These are phyloP conservation scores for Musca domestica DNA, from an alignment of 1,140 invertebrate species.

Conservation along the genomic window DNA sequence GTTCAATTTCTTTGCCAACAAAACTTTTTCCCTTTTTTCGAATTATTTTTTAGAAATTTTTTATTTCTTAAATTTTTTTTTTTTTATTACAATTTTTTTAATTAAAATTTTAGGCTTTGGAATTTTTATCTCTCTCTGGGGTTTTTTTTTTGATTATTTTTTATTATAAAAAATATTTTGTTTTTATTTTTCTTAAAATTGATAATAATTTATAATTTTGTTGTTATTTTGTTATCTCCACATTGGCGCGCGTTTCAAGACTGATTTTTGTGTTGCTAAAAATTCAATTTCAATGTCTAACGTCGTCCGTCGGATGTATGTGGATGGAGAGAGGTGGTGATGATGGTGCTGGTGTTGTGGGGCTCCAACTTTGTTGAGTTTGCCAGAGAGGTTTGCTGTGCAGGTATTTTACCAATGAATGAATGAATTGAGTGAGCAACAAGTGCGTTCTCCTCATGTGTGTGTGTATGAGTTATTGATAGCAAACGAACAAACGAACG, in stretches of 20 bases:
- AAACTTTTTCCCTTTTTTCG: no score
- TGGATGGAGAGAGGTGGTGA: no score
- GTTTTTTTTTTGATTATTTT: neutral
- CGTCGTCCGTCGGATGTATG: no score
- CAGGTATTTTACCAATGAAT: no score
- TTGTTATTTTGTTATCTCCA: conserved; percentile 10
- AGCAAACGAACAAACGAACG: no score
- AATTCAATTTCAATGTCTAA: neutral
- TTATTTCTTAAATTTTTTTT: neutral
- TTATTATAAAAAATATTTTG: neutral
- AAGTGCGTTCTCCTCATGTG: no score
- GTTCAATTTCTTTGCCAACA: no score
- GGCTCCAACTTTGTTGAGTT: no score
- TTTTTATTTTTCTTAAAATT: neutral
- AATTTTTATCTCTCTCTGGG: neutral
- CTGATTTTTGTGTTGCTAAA: conserved; percentile 7
- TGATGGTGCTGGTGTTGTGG: no score
- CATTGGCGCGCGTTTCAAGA: conserved; percentile 12
- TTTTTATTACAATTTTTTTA: neutral
- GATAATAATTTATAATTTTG: neutral
- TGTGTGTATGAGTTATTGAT: no score
- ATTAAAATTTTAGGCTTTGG: neutral
- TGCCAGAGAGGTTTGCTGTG: no score
- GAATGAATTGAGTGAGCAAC: no score
- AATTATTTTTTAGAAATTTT: neutral